These are phyloP conservation scores for Limonius californicus DNA, from an alignment of 1,140 invertebrate species.

Conservation along the genomic window DNA sequence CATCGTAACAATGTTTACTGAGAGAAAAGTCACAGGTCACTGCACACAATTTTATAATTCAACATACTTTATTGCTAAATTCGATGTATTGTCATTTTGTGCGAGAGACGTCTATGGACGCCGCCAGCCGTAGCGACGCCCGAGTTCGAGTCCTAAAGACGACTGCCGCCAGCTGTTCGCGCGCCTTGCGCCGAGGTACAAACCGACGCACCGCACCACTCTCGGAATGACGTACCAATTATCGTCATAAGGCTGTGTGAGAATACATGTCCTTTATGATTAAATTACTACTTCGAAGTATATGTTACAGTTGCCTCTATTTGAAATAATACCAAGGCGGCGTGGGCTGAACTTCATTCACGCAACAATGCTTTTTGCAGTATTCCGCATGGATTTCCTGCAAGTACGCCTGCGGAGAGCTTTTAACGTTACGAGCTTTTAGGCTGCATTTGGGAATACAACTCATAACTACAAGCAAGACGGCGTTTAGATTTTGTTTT, in stretches of 20 bases:
- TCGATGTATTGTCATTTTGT: slow-evolving; percentile 25
- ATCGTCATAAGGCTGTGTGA: neutral
- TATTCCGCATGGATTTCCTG: no score
- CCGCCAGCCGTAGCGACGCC: slow-evolving; percentile 17
- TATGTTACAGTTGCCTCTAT: no score
- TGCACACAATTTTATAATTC: slow-evolving; percentile 10
- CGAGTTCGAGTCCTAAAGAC: slow-evolving; percentile 19
- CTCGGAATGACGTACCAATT: slow-evolving; percentile 5
- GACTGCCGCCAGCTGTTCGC: slow-evolving; percentile 20
- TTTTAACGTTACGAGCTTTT: no score
- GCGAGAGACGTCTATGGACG: slow-evolving; percentile 11
- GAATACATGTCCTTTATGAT: slow-evolving; percentile 6
- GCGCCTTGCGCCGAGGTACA: neutral
- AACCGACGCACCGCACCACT: neutral
- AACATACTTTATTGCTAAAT: slow-evolving; percentile 21
- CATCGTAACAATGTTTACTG: neutral
- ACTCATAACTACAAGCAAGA: no score
- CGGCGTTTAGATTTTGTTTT: no score
- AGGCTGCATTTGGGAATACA: no score
- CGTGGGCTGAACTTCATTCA: no score
- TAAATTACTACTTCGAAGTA: neutral
- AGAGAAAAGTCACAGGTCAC: slow-evolving; percentile 15
- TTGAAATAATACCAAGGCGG: no score
- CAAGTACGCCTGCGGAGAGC: no score
- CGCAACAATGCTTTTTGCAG: no score